A percentile compares a stretch with the other conserved stretches of the same genome.
Conservation (phyloP, 2,797 vertebrate species). For the Ceryle rudis region DNA sequence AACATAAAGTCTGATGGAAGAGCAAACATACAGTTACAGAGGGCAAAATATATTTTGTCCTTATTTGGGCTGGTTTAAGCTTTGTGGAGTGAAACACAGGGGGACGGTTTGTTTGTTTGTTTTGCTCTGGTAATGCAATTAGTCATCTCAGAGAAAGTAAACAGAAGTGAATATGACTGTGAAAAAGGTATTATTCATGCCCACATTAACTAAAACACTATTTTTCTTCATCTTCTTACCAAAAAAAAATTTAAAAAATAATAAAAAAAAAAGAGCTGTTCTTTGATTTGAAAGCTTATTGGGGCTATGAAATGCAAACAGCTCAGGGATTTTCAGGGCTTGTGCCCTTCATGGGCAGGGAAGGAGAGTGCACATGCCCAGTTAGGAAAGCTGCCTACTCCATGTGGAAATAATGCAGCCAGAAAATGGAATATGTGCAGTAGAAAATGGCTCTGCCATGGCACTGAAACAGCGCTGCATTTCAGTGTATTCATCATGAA, state of each 20-base stretch:
- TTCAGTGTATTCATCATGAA: neutral
- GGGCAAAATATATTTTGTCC: constrained; percentile 16
- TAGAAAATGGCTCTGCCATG: neutral
- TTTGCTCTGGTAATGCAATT: constrained; percentile 50
- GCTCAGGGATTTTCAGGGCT: neutral
- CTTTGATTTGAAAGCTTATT: constrained; percentile 5
- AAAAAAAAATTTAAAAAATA: neutral
- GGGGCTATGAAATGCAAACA: neutral
- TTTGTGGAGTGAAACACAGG: neutral
- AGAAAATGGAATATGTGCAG: neutral
- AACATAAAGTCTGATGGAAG: constrained; percentile 28
- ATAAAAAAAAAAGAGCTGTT: neutral
- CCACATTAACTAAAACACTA: neutral
- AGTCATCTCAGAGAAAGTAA: constrained; percentile 62
- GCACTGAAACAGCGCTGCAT: neutral
- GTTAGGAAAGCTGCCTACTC: neutral
- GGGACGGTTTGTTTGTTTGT: neutral
- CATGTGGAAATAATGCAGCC: neutral
- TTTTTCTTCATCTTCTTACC: neutral
- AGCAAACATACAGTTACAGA: constrained; percentile 19
- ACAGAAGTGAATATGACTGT: constrained; percentile 26
- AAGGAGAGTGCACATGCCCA: neutral
- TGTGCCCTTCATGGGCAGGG: neutral
- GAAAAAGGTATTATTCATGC: constrained; percentile 49
- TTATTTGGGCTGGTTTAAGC: constrained; percentile 34